Conservation (phyloP, 2,113 vertebrate species). For the Rousettus leschenaultii region DNA sequence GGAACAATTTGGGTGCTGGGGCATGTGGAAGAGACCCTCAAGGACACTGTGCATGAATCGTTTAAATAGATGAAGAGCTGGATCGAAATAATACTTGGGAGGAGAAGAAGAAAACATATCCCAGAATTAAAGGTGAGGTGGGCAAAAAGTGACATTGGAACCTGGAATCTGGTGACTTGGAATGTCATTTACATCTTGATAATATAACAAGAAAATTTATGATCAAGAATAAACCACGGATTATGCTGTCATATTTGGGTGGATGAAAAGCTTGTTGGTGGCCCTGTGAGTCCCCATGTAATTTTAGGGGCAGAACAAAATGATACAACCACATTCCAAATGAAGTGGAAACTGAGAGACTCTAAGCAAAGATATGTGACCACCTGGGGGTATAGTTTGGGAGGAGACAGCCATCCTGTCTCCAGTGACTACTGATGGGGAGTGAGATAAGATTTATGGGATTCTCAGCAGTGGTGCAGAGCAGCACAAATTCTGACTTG, state of each 20-base stretch:
- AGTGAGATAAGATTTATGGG: too few relatives aligned
- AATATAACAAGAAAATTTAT: not conserved
- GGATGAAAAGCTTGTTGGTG: not conserved
- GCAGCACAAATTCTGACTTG: not conserved
- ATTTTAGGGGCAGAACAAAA: not conserved
- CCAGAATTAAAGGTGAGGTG: not conserved
- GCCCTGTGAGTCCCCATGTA: not conserved
- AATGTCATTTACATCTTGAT: slow-evolving; percentile 9
- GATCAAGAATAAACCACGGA: not conserved
- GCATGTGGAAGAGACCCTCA: not conserved
- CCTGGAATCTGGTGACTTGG: not conserved
- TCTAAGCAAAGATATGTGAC: not conserved
- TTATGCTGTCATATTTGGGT: not conserved
- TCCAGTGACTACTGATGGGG: not conserved
- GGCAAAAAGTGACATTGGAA: not conserved
- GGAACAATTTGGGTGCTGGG: not conserved
- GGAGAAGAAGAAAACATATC: not conserved
- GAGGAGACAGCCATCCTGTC: not conserved
- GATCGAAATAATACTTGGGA: not conserved
- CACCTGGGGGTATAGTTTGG: not conserved
- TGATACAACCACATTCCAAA: not conserved
- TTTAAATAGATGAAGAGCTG: not conserved
- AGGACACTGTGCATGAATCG: not conserved
- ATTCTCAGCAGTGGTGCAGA: not conserved
- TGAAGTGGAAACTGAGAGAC: not conserved